phyloP scores from a whole-genome alignment of 2,888 invertebrate genomes.

The Strigamia transsilvanica region DNA sequence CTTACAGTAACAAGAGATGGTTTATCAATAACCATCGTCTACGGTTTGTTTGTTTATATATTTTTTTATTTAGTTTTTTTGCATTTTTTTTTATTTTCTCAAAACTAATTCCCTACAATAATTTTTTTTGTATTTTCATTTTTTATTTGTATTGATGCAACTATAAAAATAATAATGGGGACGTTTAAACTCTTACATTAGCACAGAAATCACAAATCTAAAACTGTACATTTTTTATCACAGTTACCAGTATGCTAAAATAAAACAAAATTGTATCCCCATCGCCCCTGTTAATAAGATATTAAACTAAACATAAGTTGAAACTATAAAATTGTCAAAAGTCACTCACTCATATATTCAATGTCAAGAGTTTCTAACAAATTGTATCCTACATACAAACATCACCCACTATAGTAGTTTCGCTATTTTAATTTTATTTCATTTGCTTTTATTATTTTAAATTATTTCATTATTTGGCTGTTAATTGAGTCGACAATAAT shows the following conservation, averaged over 20 bases:
- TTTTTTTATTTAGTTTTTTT: background rate
- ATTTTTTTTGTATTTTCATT: background rate
- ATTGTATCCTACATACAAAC: background rate
- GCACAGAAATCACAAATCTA: conserved; percentile 24
- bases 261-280: background rate
- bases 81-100: background rate
- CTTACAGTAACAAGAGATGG: conserved; percentile 2
- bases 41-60: background rate
- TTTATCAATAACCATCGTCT: background rate
- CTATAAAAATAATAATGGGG: conserved; percentile 8
- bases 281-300: background rate
- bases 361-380: background rate
- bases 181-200: conserved; percentile 4
- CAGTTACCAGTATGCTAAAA: conserved; percentile 3
- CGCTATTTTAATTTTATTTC: background rate
- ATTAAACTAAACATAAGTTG: background rate
- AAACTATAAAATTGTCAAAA: background rate
- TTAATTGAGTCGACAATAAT: background rate
- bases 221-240: conserved; percentile 46
- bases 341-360: background rate
- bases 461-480: background rate
- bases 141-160: conserved; percentile 9
- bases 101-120: background rate
- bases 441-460: background rate
- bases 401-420: conserved; percentile 6